These are phyloP conservation scores for Platichthys stellatus DNA, from an alignment of 2,113 vertebrate species.

Conservation along the genomic window DNA sequence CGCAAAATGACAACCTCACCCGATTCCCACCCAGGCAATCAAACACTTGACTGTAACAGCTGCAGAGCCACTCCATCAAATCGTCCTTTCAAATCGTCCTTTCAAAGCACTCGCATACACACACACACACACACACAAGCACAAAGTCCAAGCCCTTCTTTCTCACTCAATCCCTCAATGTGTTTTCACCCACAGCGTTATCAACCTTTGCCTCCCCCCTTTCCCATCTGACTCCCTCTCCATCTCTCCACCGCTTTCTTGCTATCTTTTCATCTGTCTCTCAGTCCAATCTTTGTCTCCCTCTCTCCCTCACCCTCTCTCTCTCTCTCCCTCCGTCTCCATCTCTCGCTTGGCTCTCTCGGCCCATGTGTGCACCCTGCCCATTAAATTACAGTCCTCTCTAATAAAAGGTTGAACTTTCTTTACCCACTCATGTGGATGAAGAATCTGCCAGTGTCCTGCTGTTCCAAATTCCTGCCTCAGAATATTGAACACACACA, in stretches of 20 bases:
- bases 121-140: conserved; percentile 19
- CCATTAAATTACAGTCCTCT: conserved; percentile 89
- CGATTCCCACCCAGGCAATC: conserved; percentile 64
- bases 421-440: conserved; percentile 85
- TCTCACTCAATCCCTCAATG: conserved; percentile 44
- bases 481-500: conserved; percentile 65
- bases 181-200: conserved; percentile 35
- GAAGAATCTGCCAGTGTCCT: conserved; percentile 83
- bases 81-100: conserved; percentile 31
- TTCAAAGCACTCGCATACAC: conserved; percentile 13
- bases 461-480: conserved; percentile 83
- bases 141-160: conserved; percentile 9
- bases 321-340: conserved; percentile 22
- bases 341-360: conserved; percentile 61
- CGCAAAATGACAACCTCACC: conserved; percentile 78
- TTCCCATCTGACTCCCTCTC: conserved; percentile 24
- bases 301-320: conserved; percentile 1
- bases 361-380: conserved; percentile 82
- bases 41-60: conserved; percentile 78
- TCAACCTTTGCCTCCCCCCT: conserved; percentile 3
- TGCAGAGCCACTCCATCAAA: conserved; percentile 72
- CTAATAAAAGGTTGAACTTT: conserved; percentile 90
- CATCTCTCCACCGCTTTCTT: conserved; percentile 41
- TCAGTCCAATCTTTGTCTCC: conserved; percentile 55
- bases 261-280: conserved; percentile 56